Evolutionary conservation across 2,797 vertebrate genomes (phyloP), one percentile per base, ranked within the genome.

Genomic region (Phoeniculus purpureus): DNA sequence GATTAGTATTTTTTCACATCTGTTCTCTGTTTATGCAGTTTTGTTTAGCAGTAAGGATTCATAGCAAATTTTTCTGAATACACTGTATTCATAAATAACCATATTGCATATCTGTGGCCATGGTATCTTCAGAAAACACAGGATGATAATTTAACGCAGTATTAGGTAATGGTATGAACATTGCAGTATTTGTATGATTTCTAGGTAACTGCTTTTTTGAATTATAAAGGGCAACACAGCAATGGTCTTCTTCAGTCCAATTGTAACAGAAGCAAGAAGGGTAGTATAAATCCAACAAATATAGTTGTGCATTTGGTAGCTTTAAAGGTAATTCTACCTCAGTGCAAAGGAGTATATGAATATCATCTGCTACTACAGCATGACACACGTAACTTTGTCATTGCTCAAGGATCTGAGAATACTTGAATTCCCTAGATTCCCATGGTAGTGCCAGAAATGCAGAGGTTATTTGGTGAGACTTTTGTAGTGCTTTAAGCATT

Each of bases 101-200:
- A 0, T 40, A 21, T 29, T 64, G 22, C 40, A 34, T 15, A 48
- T 7, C 9, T 31, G 10, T 43, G 20, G 3, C 15, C 55, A 86
- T 8, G 4, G 7, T 79, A 25, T n/a, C 8, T 9, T 20, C 45
- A 27, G 15, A 32, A 10, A 82, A 12, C 1, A 27, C 6, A 64
- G 3, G 1, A 45, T 25, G 13, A 37, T 43, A 1, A 0, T 10
- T 60, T 13, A 11, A 40, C 14, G 13, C 11, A 21, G 4, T 40
- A 29, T 40, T 79, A n/a, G 37, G 2, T 29, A 21, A n/a, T 64
- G 68, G 1, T 61, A 25, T n/a, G 8, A 51, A 31, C 48, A 51
- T 5, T 18, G 10, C 50, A 45, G 22, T 17, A 31, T n/a, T 64
- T 60, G 4, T 16, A 18, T 31, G 18, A 59, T 43, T 70, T 66